Conservation (phyloP, 2,888 invertebrate genomes). For the Frankliniella intonsa region DNA sequence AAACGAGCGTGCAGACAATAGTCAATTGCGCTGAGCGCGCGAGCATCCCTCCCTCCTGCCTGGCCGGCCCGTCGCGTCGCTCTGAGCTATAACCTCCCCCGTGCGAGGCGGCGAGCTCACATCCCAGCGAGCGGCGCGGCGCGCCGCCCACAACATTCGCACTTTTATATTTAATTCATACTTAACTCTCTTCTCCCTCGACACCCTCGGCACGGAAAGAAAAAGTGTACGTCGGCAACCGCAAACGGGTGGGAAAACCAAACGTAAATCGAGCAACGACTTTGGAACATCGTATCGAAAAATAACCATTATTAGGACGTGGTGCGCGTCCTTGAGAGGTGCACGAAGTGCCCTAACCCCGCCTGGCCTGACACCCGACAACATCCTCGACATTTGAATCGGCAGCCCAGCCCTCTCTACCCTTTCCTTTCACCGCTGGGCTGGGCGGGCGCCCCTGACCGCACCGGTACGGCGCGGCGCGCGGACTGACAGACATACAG, state of each 20-base stretch:
- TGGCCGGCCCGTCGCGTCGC: too few relatives aligned
- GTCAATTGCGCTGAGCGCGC: too few relatives aligned
- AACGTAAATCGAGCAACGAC: neutral
- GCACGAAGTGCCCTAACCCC: neutral
- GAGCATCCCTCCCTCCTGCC: too few relatives aligned
- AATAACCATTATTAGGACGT: neutral
- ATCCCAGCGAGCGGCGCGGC: too few relatives aligned
- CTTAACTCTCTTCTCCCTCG: too few relatives aligned
- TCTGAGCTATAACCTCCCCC: too few relatives aligned
- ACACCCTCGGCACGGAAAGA: too few relatives aligned
- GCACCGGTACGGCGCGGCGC: neutral
- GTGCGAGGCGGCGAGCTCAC: too few relatives aligned
- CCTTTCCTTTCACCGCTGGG: neutral
- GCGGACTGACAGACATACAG: too few relatives aligned
- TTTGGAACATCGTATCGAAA: neutral
- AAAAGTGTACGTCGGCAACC: neutral
- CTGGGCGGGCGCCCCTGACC: conserved; percentile 3
- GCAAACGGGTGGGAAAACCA: neutral
- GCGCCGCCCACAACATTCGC: too few relatives aligned
- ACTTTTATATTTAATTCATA: too few relatives aligned
- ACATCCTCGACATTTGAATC: neutral
- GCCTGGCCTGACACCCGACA: neutral
- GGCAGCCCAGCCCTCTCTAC: neutral
- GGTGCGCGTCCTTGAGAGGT: neutral
- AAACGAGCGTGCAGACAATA: too few relatives aligned